Evolutionary conservation across 1,140 invertebrate genomes (phyloP).

Genomic region (Apis laboriosa): DNA sequence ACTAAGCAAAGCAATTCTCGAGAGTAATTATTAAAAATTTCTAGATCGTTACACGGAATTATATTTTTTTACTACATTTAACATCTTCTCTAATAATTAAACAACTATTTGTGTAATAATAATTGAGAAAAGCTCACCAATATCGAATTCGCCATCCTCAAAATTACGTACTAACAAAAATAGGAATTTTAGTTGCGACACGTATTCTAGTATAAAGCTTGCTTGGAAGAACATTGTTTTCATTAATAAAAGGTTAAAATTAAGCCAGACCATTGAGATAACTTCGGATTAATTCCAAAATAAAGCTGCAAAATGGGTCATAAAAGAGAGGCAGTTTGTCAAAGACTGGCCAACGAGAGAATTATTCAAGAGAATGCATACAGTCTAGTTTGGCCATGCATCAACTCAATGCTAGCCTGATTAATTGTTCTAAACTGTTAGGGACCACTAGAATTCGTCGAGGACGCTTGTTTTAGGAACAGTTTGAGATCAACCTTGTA

Average conservation of each 20-base stretch:
- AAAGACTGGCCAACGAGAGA: neutral
- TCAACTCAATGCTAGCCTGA: constrained; percentile 33
- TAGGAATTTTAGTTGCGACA: neutral
- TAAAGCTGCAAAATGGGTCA: neutral
- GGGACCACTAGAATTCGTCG: neutral
- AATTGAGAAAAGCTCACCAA: neutral
- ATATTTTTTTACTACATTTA: neutral
- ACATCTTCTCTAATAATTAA: too few species aligned
- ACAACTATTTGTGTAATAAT: too few species aligned
- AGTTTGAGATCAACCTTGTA: neutral
- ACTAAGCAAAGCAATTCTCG: too few species aligned
- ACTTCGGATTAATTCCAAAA: neutral
- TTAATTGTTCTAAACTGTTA: constrained; percentile 39
- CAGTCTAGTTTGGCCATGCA: constrained; percentile 36
- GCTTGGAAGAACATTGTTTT: neutral
- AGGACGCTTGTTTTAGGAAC: constrained; percentile 18
- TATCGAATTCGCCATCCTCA: neutral
- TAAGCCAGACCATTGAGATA: neutral
- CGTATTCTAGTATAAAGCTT: neutral
- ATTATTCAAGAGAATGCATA: constrained; percentile 43
- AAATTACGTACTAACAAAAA: neutral
- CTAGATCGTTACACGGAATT: neutral
- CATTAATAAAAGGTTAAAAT: constrained; percentile 18
- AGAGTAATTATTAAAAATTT: too few species aligned
- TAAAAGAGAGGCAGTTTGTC: constrained; percentile 3